These are phyloP conservation scores for Cryptocheilus praepositus DNA, from an alignment of 2,888 invertebrate genomes.

Conservation along the genomic window DNA sequence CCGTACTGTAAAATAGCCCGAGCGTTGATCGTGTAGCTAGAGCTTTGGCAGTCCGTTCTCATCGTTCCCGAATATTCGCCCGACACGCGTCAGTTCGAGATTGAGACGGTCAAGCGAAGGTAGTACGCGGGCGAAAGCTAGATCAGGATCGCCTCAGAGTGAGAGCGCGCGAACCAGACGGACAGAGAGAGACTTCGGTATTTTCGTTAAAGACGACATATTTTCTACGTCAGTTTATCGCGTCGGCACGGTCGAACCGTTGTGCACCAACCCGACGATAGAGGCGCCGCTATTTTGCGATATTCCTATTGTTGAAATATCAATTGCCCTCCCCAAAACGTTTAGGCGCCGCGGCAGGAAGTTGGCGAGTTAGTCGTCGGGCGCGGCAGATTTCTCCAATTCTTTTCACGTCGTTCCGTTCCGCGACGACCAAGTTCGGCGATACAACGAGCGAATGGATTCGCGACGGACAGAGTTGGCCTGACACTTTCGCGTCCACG, in stretches of 20 bases:
- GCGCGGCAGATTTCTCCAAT: too few relatives aligned
- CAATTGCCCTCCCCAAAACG: not conserved
- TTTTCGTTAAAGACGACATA: conserved; percentile 37
- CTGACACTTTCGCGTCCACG: too few relatives aligned
- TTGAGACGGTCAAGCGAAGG: conserved; percentile 10
- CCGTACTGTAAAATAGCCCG: too few relatives aligned
- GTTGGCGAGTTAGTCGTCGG: too few relatives aligned
- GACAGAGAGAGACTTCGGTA: conserved; percentile 24
- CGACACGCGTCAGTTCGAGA: too few relatives aligned
- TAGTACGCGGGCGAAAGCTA: not conserved
- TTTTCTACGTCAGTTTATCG: conserved; percentile 4
- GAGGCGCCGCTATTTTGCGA: conserved; percentile 1
- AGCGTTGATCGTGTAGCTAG: not conserved
- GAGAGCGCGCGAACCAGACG: not conserved
- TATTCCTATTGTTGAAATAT: not conserved
- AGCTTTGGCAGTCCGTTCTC: not conserved
- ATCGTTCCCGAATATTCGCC: not conserved
- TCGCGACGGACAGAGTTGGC: too few relatives aligned
- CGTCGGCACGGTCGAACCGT: too few relatives aligned
- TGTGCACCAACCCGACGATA: too few relatives aligned
- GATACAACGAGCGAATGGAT: too few relatives aligned
- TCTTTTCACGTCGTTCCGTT: too few relatives aligned
- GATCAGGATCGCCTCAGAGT: not conserved
- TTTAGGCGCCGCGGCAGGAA: too few relatives aligned
- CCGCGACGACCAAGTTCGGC: too few relatives aligned